Percentiles rank a stretch among this genome's conserved stretches.
Evolutionary conservation across 2,888 invertebrate genomes (phyloP).

Genomic region (Caenorhabditis panamensis): DNA sequence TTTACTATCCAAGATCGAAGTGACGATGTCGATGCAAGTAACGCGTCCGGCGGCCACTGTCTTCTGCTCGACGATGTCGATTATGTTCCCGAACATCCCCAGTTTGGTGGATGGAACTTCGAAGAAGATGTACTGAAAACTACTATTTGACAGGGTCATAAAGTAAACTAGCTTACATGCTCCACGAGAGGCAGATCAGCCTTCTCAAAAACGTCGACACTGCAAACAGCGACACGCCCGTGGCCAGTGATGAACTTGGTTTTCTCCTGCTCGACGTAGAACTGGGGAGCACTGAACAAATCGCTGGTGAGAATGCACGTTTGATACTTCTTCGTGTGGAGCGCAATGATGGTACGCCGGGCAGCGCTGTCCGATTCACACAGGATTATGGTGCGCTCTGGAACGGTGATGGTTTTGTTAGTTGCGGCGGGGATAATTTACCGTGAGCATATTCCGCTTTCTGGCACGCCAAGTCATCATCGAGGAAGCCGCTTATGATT

Average conservation of each 20-base stretch:
- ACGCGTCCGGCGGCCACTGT: neutral
- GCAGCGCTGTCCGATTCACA: neutral
- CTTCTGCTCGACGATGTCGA: constrained; percentile 14
- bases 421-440: neutral
- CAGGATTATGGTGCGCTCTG: neutral
- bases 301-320: constrained; percentile 5
- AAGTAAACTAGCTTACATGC: constrained; percentile 9
- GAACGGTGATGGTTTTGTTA: neutral
- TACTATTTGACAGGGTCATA: neutral
- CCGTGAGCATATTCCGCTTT: neutral
- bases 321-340: neutral
- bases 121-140: constrained; percentile 31
- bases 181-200: constrained; percentile 9
- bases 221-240: constrained; percentile 12
- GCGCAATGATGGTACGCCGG: neutral
- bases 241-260: neutral
- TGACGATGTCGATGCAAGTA: constrained; percentile 3
- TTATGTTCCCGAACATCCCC: neutral
- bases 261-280: neutral
- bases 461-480: neutral
- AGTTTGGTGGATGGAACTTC: constrained; percentile 3
- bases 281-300: neutral
- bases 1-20: neutral
- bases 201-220: neutral
- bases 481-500: neutral